Evolutionary conservation across 2,113 vertebrate genomes (phyloP).

Genomic region (Oreochromis tanganicae): DNA sequence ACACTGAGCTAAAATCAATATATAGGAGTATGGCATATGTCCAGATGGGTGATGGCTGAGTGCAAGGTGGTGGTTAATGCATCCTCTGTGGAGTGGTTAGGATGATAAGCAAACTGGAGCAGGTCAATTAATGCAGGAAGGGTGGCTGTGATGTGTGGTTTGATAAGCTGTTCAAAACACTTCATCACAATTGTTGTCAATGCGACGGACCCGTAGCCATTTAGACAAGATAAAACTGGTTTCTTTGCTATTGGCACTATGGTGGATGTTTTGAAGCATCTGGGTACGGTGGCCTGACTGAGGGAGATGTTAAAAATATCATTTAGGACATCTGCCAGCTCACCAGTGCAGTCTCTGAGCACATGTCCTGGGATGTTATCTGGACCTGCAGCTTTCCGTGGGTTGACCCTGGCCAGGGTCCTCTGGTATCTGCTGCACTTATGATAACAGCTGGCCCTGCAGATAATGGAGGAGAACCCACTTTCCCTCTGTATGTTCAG

Average conservation of each 20-base stretch:
- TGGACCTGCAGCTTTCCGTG: not conserved
- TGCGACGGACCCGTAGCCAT: accelerated
- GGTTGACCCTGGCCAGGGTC: not conserved
- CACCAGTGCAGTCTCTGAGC: not conserved
- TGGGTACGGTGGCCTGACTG: accelerated
- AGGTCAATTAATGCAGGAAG: not conserved
- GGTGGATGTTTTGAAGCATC: not conserved
- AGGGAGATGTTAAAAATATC: not conserved
- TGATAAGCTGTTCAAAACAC: not conserved
- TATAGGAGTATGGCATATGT: not conserved
- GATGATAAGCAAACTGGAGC: not conserved
- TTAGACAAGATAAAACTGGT: not conserved
- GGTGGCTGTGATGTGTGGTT: not conserved
- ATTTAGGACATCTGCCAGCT: not conserved
- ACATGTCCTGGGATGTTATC: not conserved
- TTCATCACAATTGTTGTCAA: not conserved
- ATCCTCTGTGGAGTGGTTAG: not conserved
- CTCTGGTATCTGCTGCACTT: not conserved
- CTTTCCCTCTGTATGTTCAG: not conserved
- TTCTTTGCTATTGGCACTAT: not conserved
- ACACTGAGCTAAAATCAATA: not conserved
- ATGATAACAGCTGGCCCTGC: not conserved
- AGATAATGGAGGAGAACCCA: not conserved
- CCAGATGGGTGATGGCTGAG: not conserved
- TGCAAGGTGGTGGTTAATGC: not conserved